A percentile compares a stretch with the other conserved stretches of the same genome.
Conservation (phyloP, 2,888 invertebrate species). For the Drosophila subsilvestris region DNA sequence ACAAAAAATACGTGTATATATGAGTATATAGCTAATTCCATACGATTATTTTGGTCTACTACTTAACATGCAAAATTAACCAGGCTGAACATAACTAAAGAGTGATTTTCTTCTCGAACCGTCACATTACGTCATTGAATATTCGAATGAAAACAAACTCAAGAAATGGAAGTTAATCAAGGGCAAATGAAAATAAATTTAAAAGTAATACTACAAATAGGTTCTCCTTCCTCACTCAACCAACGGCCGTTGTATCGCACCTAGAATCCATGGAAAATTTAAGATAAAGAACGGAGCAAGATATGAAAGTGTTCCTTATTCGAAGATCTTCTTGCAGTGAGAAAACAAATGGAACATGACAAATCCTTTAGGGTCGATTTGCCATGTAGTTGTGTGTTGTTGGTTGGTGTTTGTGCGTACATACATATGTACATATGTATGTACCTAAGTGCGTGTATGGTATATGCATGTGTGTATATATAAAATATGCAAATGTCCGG, state of each 20-base stretch:
- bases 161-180: constrained; percentile 9
- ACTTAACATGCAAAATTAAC: constrained; percentile 37
- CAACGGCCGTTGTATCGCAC: neutral
- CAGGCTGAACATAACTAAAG: constrained; percentile 13
- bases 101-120: neutral
- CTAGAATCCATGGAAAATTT: constrained; percentile 10
- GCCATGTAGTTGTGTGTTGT: neutral
- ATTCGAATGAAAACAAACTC: constrained; percentile 27
- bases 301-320: neutral
- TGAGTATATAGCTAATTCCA: constrained; percentile 17
- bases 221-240: constrained; percentile 8
- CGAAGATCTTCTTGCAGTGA: neutral
- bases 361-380: neutral
- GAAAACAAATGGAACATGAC: neutral
- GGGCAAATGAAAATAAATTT: constrained; percentile 15
- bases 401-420: neutral
- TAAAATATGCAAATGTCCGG: neutral
- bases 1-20: constrained; percentile 19
- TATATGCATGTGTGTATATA: neutral
- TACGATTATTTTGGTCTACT: constrained; percentile 28
- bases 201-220: constrained; percentile 22
- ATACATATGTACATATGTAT: neutral
- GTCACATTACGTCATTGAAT: constrained; percentile 9
- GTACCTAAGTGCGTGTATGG: neutral
- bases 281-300: neutral